phyloP scores from a whole-genome alignment of 1,140 invertebrate species.

The Cydia strobilella region DNA sequence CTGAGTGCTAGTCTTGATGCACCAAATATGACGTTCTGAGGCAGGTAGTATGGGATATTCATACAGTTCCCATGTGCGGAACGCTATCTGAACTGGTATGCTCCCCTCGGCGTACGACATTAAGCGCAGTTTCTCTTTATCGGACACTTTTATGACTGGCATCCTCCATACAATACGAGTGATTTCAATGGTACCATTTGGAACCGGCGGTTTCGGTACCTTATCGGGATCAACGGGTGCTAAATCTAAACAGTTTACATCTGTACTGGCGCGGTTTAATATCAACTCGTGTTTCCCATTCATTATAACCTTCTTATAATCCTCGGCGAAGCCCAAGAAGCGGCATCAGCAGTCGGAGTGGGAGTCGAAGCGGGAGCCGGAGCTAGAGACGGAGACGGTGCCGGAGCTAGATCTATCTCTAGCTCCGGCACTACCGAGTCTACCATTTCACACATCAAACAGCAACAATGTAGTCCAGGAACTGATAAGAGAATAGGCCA shows the following conservation, averaged over 20 bases:
- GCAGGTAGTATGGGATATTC: constrained; percentile 56
- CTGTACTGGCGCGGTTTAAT: constrained; percentile 53
- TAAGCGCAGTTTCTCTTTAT: constrained; percentile 41
- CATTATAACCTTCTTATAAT: constrained; percentile 63
- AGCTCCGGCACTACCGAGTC: too few species aligned
- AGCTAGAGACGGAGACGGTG: too few species aligned
- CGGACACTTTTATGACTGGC: constrained; percentile 40
- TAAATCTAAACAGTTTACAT: constrained; percentile 38
- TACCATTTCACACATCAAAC: too few species aligned
- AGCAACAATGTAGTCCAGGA: too few species aligned
- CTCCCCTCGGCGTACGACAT: constrained; percentile 39
- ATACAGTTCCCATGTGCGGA: constrained; percentile 60
- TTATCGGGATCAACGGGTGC: constrained; percentile 14
- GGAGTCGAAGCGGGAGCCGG: too few species aligned
- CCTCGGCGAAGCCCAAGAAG: background rate
- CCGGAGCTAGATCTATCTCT: too few species aligned
- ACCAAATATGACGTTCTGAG: constrained; percentile 47
- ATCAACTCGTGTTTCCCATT: constrained; percentile 73
- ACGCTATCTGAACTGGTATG: constrained; percentile 47
- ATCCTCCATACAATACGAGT: constrained; percentile 37
- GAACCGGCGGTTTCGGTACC: too few species aligned
- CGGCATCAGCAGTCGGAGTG: background rate
- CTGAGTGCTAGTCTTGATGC: constrained; percentile 48
- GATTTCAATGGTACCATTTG: constrained; percentile 20
- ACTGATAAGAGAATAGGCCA: too few species aligned